Base-by-base conservation (phyloP, 1,140 invertebrate genomes). In the Polypedilum pembai region DNA sequence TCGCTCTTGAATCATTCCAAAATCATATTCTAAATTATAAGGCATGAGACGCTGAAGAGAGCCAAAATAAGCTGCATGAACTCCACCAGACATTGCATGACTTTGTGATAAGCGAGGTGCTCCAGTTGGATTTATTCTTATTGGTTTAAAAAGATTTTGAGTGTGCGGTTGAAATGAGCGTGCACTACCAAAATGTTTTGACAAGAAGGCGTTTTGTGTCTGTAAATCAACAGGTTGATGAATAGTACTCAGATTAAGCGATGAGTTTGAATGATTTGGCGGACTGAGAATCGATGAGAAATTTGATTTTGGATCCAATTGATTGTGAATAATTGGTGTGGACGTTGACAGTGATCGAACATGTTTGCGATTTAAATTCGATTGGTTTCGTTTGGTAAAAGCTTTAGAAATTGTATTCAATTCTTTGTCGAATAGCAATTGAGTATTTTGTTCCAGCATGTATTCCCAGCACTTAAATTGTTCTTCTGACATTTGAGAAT, bases 381-480 rank as follows among this genome's bases (percentile, higher is more conserved):
- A 78, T 66, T 79, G 79, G 21, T 80, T 76, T 17, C 79, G 78
- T 77, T 85, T 84, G 3, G 82, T 84, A 41, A 87, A 86, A 0
- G 86, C 86, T 77, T 88, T 89, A 0, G 90, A 89, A 18, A 95
- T 81, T 10, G 92, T 93, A 79, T 94, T 92, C 66, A 94, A 80
- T 81, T 94, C 93, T 79, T 94, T 93, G 81, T 94, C 92, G 77
- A 94, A 95, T 0, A 95, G 78, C 76, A 94, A 82, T 78, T 94
- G 93, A 0, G 93, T 94, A 78, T 95, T 95, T 82, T 94, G 92
- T 79, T 94, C 93, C 18, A 95, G 80, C 91, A 95, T 94, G 78
- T 94, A 95, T 77, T 95, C 93, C 93, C 93, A 95, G 78, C 92
- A 94, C 77, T 93, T 91, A 78, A 94, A 94, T 79, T 94, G 92